Base-by-base conservation (phyloP, 2,888 invertebrate species). In the Lacanobia wlatinum region DNA sequence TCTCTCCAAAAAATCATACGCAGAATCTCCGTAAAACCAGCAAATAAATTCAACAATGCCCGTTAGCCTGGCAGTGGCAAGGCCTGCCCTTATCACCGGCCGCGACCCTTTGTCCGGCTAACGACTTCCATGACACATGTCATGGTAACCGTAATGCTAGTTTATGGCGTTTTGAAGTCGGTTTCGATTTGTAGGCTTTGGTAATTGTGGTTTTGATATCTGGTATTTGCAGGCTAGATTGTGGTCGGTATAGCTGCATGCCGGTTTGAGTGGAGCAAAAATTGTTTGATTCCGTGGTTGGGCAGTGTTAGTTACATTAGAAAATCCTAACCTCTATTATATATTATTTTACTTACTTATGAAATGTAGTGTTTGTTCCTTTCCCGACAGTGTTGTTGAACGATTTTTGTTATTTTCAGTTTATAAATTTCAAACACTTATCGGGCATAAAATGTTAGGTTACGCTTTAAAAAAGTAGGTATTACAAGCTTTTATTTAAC, bases 101-200 rank as follows among this genome's bases (percentile, higher is more conserved):
- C 23, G 53, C 28, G 53, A 23, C 18, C 50, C 74, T 66, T 80
- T 73, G 80, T 66, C 43, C 43, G 21, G 48, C 64, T 73, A 82
- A 81, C 84, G 82, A 83, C 64, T 76, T 71, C 38, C 60, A 52
- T 56, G 84, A 76, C 84, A 84, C 62, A 53, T 82, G 84, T 76
- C 82, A 81, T 23, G 46, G 38, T 53, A 74, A 74, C 63, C 43
- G 67, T 73, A 71, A 71, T 60, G 46, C 55, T 83, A 73, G 83
- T 73, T 73, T 71, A 73, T 67, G 56, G 70, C 53, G 66, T 60
- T 82, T 68, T 34, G 56, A 50, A 46, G 68, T 12, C 58, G 21
- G 28, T 52, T 76, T n/a, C 40, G 60, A 76, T 76, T 74, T 77
- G 53, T 40, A 18, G 38, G 18, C 9, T 67, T 48, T 61, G 40